A percentile compares a stretch with the other conserved stretches of the same genome.
These are phyloP conservation scores for Antigone vipio DNA, from an alignment of 2,113 vertebrate species.

Conservation along the genomic window DNA sequence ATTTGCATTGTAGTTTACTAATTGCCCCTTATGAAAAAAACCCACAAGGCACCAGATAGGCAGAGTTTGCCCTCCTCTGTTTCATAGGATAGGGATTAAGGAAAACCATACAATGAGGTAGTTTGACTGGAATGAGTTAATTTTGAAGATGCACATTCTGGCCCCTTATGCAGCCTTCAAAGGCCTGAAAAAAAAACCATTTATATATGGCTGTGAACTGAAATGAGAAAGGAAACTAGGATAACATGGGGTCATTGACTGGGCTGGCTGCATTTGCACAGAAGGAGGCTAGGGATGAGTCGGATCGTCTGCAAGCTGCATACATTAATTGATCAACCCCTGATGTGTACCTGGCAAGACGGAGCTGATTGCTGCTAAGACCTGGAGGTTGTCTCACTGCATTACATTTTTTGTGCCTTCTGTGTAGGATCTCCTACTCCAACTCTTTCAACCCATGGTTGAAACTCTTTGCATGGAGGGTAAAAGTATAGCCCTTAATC, in stretches of 20 bases:
- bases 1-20: background rate
- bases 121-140: background rate
- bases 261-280: background rate
- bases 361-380: background rate
- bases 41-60: background rate
- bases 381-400: background rate
- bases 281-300: background rate
- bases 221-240: background rate
- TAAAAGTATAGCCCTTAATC: background rate
- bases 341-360: rapidly evolving
- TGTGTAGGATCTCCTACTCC: background rate
- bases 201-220: background rate
- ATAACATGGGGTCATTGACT: background rate
- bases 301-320: background rate
- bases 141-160: background rate
- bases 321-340: background rate
- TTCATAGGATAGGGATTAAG: background rate
- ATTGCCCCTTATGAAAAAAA: background rate
- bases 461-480: background rate
- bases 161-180: background rate
- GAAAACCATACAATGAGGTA: background rate
- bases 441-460: background rate
- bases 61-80: background rate
- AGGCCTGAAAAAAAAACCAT: background rate
- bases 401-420: background rate